Evolutionary conservation across 2,888 invertebrate genomes (phyloP).

Genomic region (Sycophila texana): DNA sequence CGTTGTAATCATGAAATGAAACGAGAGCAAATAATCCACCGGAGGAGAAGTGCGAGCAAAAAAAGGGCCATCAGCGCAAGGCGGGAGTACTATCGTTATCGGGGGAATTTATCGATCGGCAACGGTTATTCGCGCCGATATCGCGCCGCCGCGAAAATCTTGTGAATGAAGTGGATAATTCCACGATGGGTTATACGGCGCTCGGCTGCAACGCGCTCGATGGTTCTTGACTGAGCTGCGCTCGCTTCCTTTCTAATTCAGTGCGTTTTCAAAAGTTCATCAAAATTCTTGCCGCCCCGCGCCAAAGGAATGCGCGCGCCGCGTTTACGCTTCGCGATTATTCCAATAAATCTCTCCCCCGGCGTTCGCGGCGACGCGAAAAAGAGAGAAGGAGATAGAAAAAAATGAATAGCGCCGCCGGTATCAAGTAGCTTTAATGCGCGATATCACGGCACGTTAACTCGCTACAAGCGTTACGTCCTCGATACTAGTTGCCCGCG

Average conservation of each 20-base stretch:
- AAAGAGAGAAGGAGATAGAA: too few species aligned
- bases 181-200: constrained; percentile 22
- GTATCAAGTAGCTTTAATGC: not conserved
- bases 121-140: constrained; percentile 7
- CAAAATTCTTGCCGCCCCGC: not conserved
- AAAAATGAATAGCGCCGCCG: not conserved
- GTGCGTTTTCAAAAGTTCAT: too few species aligned
- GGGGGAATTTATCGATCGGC: constrained; percentile 41
- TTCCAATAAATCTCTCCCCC: too few species aligned
- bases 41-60: not conserved
- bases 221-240: too few species aligned
- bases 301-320: not conserved
- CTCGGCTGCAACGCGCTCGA: constrained; percentile 1
- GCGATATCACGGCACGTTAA: too few species aligned
- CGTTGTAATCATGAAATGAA: too few species aligned
- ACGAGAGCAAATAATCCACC: not conserved
- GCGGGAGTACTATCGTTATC: constrained; percentile 4
- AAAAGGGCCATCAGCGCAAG: not conserved
- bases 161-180: constrained; percentile 34
- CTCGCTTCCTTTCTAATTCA: not conserved
- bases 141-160: constrained; percentile 32
- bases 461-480: not conserved
- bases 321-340: not conserved
- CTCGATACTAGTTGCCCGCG: not conserved
- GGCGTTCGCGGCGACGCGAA: too few species aligned